Evolutionary conservation across 2,113 vertebrate genomes (phyloP).

Genomic region (Rhea americana): DNA sequence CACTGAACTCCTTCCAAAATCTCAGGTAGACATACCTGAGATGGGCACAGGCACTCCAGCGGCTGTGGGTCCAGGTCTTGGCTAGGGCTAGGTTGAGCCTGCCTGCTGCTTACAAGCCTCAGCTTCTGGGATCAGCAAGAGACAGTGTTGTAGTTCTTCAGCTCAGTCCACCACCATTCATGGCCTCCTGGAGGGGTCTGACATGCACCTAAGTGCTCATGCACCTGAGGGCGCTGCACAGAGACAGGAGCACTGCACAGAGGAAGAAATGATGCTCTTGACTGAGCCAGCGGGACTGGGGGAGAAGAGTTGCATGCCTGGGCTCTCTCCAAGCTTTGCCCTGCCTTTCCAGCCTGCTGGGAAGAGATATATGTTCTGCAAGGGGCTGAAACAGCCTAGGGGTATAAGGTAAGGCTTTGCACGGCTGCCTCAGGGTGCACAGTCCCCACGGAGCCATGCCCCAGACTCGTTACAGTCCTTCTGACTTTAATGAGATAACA

Average conservation of each 20-base stretch:
- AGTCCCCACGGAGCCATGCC: too few relatives aligned
- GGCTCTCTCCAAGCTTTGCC: too few relatives aligned
- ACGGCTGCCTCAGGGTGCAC: too few relatives aligned
- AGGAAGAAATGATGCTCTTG: background rate
- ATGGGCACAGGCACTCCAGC: background rate
- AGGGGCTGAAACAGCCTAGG: too few relatives aligned
- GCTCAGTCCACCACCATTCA: too few relatives aligned
- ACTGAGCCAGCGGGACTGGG: background rate
- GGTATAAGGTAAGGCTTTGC: too few relatives aligned
- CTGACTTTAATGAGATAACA: background rate
- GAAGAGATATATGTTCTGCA: too few relatives aligned
- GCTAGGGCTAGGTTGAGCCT: accelerated
- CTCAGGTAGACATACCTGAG: background rate
- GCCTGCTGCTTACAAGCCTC: background rate
- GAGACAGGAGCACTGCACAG: accelerated
- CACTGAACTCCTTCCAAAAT: background rate
- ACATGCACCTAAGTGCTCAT: accelerated
- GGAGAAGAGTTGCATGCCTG: too few relatives aligned
- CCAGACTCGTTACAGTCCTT: too few relatives aligned
- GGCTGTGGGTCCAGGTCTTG: background rate
- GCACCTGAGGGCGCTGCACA: too few relatives aligned
- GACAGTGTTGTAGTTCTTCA: too few relatives aligned
- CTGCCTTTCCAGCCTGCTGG: too few relatives aligned
- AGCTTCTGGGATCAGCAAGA: background rate
- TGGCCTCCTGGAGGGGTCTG: background rate